These are phyloP conservation scores for Nanorana parkeri DNA, from an alignment of 2,113 vertebrate genomes.

Conservation along the genomic window DNA sequence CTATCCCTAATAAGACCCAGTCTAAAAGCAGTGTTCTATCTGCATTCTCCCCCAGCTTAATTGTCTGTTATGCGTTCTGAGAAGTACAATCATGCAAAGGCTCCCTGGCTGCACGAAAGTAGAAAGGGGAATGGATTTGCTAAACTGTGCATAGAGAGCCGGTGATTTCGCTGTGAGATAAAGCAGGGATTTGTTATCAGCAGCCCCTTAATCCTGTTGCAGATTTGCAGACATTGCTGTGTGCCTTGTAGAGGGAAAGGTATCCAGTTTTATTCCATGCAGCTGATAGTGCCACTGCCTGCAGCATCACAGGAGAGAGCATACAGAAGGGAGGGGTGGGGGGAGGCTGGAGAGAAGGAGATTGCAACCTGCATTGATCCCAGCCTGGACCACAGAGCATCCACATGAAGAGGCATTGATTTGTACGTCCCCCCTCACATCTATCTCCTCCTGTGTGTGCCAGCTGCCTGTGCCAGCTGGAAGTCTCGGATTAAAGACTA, in stretches of 20 bases:
- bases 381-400: not conserved
- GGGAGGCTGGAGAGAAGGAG: not conserved
- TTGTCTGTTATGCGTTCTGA: constrained; percentile 4
- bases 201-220: constrained; percentile 41
- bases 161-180: constrained; percentile 32
- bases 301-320: constrained; percentile 22
- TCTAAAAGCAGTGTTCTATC: not conserved
- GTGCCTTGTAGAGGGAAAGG: not conserved
- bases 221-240: constrained; percentile 40
- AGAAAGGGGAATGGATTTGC: not conserved
- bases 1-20: not conserved
- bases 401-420: constrained; percentile 41
- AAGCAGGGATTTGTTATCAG: constrained; percentile 40
- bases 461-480: constrained; percentile 64
- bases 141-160: constrained; percentile 11
- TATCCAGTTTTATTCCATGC: constrained; percentile 25
- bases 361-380: constrained; percentile 40
- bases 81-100: constrained; percentile 3
- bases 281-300: constrained; percentile 18
- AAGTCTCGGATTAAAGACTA: constrained; percentile 61
- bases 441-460: constrained; percentile 57
- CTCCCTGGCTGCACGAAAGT: not conserved
- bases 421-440: constrained; percentile 33
- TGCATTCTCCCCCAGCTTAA: not conserved
- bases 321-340: not conserved